Evolutionary conservation across 1,140 invertebrate genomes (phyloP), one percentile per base, ranked within the genome.

Genomic region (Zaprionus taronus): DNA sequence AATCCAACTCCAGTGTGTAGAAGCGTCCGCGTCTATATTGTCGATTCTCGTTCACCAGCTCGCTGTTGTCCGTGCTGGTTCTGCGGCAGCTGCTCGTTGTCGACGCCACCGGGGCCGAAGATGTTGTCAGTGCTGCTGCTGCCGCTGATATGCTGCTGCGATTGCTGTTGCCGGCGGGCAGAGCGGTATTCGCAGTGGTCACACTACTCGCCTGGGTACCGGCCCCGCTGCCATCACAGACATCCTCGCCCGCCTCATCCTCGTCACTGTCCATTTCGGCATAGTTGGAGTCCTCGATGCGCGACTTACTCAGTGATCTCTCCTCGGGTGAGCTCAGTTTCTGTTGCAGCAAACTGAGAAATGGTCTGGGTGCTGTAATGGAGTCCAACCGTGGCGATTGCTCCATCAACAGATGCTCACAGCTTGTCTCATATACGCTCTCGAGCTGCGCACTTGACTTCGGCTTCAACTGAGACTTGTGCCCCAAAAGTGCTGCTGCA

Each of bases 401-500:
- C 15, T 91, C 90, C 72, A 91, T 81, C 2, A 91, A 61, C 17
- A 93, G 62, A 71, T 93, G 93, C 66, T 93, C 92, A 77, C 91
- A 89, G 62, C 92, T 93, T 1, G 92, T 91, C 70, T 93, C 92
- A 63, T 91, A 93, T 5, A 93, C 92, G 64, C 92, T 93, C 11
- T 90, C 92, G 11, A 93, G 51, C 12, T 87, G 84, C 0, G 80
- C 83, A 15, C 79, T 56, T 17, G 85, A 79, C 66, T 92, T 93
- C 5, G 91, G 71, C 57, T 93, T 93, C 17, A 89, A 53, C 58
- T 83, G 78, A 1, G 78, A 41, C 49, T 92, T 92, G 34, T 85
- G 72, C 2, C 63, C 15, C 55, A 77, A 26, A 38, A 68, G 47
- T 9, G 55, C 36, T 9, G 55, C 36, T 28, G 79, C 31, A 15